Conservation (phyloP, 2,888 invertebrate species). For the Lysandra coridon region DNA sequence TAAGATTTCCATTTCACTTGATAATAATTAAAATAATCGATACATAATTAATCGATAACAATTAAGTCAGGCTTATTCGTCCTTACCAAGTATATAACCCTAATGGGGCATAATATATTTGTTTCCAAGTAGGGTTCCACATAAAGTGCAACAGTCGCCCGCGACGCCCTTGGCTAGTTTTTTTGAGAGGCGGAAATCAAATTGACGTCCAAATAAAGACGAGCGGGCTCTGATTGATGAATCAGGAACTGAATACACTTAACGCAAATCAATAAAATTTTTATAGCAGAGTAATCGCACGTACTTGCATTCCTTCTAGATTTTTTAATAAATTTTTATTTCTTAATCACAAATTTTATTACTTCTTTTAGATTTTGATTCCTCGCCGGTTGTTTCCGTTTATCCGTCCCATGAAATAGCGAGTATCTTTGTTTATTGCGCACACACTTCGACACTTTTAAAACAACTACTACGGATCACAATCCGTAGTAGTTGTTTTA, state of each 20-base stretch:
- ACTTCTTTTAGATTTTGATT: background rate
- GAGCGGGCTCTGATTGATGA: conserved; percentile 13
- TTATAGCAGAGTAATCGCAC: background rate
- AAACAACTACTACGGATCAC: too few relatives aligned
- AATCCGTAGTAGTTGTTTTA: too few relatives aligned
- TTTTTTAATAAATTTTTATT: background rate
- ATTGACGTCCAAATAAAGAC: background rate
- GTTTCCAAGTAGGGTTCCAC: background rate
- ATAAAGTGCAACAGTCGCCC: conserved; percentile 1
- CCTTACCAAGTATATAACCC: background rate
- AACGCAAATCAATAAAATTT: background rate
- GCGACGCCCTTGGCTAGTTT: conserved; percentile 14
- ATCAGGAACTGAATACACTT: conserved; percentile 14
- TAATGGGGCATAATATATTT: background rate
- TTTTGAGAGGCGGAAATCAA: conserved; percentile 15
- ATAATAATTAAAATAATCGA: too few relatives aligned
- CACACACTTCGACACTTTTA: too few relatives aligned
- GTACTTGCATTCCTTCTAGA: background rate
- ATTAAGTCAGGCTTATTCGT: background rate
- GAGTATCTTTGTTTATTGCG: too few relatives aligned
- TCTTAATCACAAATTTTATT: background rate
- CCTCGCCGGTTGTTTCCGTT: too few relatives aligned
- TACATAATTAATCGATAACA: background rate
- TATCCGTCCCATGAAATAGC: too few relatives aligned
- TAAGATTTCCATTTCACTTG: background rate